Evolutionary conservation across 2,797 vertebrate species (phyloP).

Genomic region (Bufotes viridis): DNA sequence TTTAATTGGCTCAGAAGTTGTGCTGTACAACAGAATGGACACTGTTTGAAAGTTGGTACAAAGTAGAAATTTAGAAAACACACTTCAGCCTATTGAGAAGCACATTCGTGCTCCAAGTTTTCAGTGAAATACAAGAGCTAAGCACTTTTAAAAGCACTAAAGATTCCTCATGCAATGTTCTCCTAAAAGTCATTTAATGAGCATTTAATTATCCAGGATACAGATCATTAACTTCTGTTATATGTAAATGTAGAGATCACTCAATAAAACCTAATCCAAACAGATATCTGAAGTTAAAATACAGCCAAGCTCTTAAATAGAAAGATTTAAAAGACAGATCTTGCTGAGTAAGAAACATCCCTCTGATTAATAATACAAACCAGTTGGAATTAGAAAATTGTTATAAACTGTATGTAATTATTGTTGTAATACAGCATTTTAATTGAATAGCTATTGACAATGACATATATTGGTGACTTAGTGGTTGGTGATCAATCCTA

Average conservation of each 20-base stretch:
- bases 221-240: slow-evolving; percentile 58
- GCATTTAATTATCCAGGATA: slow-evolving; percentile 53
- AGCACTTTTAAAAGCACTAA: slow-evolving; percentile 39
- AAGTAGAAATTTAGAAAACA: not conserved
- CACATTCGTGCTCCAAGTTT: not conserved
- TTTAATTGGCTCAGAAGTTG: too few species aligned
- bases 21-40: too few species aligned
- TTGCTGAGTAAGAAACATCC: not conserved
- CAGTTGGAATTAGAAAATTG: not conserved
- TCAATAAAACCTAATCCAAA: slow-evolving; percentile 35
- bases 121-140: slow-evolving; percentile 21
- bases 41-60: not conserved
- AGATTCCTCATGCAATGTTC: slow-evolving; percentile 38
- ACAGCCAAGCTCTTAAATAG: not conserved
- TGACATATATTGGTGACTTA: too few species aligned
- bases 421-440: not conserved
- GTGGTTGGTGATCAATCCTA: too few species aligned
- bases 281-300: slow-evolving; percentile 24
- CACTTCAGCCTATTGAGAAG: not conserved
- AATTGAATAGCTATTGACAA: not conserved
- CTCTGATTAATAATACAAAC: not conserved
- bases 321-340: not conserved
- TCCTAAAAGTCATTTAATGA: slow-evolving; percentile 45
- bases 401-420: not conserved
- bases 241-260: slow-evolving; percentile 38